Evolutionary conservation across 2,888 invertebrate species (phyloP), one percentile per base, ranked within the genome.

Genomic region (Scaptomyza parva): DNA sequence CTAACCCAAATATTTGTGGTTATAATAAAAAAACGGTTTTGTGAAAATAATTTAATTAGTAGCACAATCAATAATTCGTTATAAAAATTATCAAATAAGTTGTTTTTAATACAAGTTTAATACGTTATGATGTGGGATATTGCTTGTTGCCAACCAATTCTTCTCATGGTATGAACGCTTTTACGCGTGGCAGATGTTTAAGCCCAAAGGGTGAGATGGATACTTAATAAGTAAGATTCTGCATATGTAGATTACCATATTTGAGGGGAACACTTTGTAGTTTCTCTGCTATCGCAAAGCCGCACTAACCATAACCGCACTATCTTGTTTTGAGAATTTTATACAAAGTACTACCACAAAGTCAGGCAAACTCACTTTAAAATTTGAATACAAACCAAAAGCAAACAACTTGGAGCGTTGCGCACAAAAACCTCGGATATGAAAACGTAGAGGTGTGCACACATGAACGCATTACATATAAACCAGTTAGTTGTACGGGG

Each of bases 281-380:
- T 30, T 66, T 47, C 47, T 50, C 11, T 7, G 26, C 47, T 41
- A 57, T 72, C 53, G 26, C 39, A 39, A 26, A 30, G 33, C 50
- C 74, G 20, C 68, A 44, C 24, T 57, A 66, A 53, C 60, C 74
- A 51, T 54, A 77, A 77, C 78, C 57, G 50, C 59, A 66, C 60
- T 58, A 61, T 73, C 67, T 77, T 60, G 59, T 68, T 65, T 37
- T 48, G 40, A 48, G 47, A 33, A 12, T 60, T 20, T 39, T 44
- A 40, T 28, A 45, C 44, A 61, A 48, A 60, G 50, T 33, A 33
- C 63, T 37, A 30, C 50, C 70, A 60, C 45, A 59, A 59, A 59
- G 47, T 55, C 58, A 33, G 43, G 73, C 35, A 54, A 66, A 62
- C 41, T 73, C 54, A 55, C 26, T 58, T 73, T 66, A 51, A 20